Conservation (phyloP, 2,888 invertebrate genomes). For the Linyphia triangularis region DNA sequence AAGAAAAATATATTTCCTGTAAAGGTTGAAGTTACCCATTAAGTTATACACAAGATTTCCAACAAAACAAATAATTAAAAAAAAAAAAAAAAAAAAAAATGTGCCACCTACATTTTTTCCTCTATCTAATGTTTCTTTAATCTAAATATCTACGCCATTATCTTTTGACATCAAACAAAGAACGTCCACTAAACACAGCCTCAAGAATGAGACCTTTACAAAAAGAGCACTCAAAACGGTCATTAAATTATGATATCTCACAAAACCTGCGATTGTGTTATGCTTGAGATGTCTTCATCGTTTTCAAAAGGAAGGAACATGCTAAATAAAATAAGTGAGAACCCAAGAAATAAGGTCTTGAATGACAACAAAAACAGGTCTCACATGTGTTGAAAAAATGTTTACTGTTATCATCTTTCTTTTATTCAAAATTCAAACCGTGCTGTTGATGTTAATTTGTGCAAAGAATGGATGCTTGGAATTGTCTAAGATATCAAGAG, state of each 20-base stretch:
- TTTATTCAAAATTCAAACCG: not conserved
- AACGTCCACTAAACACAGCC: not conserved
- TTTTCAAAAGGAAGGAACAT: not conserved
- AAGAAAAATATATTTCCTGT: too few relatives aligned
- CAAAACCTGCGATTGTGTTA: not conserved
- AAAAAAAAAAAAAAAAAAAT: too few relatives aligned
- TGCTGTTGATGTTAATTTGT: not conserved
- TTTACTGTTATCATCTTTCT: not conserved
- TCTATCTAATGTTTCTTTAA: not conserved
- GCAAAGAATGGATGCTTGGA: not conserved
- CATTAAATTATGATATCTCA: not conserved
- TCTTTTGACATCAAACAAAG: not conserved
- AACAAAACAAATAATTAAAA: too few relatives aligned
- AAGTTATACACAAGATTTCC: too few relatives aligned
- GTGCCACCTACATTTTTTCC: not conserved
- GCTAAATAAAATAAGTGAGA: not conserved
- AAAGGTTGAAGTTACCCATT: too few relatives aligned
- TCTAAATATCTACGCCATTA: not conserved
- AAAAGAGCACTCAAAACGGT: not conserved
- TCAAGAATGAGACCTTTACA: not conserved
- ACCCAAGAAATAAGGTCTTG: not conserved
- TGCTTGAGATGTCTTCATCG: not conserved
- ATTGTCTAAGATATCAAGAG: not conserved
- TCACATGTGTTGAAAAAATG: not conserved
- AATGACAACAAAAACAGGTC: not conserved